Base-by-base conservation (phyloP, 1,140 invertebrate species). In the Amyelois transitella region DNA sequence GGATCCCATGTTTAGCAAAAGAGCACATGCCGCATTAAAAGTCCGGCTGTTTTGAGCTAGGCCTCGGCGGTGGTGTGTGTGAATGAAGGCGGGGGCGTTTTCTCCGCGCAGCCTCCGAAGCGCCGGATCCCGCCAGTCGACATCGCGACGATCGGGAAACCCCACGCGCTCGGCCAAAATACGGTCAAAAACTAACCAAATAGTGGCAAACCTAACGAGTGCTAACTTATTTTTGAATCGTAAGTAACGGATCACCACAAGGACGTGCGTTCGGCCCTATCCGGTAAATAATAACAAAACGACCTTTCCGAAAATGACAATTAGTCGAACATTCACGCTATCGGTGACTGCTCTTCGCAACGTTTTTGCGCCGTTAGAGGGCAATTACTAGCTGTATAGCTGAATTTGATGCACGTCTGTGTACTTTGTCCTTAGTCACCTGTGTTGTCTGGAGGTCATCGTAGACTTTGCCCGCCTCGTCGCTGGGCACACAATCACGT, bases 21-120 rank as follows among this genome's bases (percentile, higher is more conserved):
- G 60, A 72, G 72, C 75, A 77, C 75, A 83, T 78, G 78, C 74
- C 77, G 80, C 81, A 82, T 82, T 80, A 79, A 70, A 78, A 84
- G 77, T 82, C 81, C 77, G 77, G 71, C 75, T 75, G 80, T 79
- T 75, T 79, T 72, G 75, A 72, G 79, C 77, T 77, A 73, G 77
- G 80, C 75, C 72, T 80, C 69, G 69, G 57, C 54, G 62, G 60
- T 54, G 63, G 60, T 60, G 72, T 66, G 69, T 62, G 75, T 84
- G 81, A 84, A 82, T 82, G 82, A 81, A 83, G 78, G 83, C 75
- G 81, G 81, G 79, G 81, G 73, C 60, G 77, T 64, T 57, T 53
- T 67, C 58, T 63, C 63, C 74, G 81, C 81, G 83, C 81, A 81
- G 81, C 76, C 79, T 83, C 79, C 75, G 79, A 72, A 53, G 72